These are phyloP conservation scores for Eulemur mongoz DNA, from an alignment of 2,797 vertebrate species.

Conservation along the genomic window DNA sequence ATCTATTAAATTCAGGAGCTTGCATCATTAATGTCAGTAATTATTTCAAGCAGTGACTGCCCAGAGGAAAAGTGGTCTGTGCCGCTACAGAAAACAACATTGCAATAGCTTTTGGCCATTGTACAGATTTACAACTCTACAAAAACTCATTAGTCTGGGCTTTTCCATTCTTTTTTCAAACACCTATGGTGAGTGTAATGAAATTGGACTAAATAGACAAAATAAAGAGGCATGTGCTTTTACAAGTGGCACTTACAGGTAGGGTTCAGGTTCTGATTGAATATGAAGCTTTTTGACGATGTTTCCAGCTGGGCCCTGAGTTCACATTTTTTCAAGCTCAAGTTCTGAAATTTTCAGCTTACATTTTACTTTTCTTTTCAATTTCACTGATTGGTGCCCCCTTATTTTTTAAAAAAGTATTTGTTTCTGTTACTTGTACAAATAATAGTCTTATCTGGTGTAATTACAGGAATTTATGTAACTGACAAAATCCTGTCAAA, in stretches of 20 bases:
- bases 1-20: constrained; percentile 43
- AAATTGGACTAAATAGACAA: constrained; percentile 52
- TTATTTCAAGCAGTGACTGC: constrained; percentile 61
- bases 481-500: background rate
- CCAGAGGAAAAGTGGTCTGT: constrained; percentile 54
- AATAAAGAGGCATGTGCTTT: background rate
- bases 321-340: background rate
- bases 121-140: constrained; percentile 11
- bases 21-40: constrained; percentile 22
- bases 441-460: background rate
- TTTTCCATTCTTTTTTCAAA: constrained; percentile 39
- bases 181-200: constrained; percentile 54
- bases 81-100: background rate
- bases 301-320: background rate
- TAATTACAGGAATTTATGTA: background rate
- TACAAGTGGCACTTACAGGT: background rate
- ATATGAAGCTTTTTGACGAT: background rate
- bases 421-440: background rate
- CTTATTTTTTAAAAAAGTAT: background rate
- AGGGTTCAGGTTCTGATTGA: background rate
- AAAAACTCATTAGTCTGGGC: constrained; percentile 43
- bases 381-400: background rate
- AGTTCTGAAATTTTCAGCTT: background rate
- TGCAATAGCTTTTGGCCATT: background rate
- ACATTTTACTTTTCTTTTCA: background rate